Evolutionary conservation across 2,888 invertebrate species (phyloP), one percentile per base, ranked within the genome.

Genomic region (Conops quadrifasciatus): DNA sequence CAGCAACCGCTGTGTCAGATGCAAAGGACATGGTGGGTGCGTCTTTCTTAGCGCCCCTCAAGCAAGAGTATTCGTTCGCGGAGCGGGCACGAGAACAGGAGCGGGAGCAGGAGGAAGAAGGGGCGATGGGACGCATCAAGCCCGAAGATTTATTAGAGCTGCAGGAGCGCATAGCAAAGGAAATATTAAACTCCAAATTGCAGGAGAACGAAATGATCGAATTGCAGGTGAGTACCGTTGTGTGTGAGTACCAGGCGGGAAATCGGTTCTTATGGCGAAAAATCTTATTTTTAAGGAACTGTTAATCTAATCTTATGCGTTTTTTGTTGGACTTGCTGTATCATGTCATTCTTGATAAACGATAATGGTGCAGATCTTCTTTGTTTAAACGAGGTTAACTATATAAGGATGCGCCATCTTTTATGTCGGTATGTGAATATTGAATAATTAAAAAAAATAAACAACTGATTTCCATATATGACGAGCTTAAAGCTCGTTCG

Each of bases 151-250:
- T 86, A 76, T 77, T 85, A 67, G 85, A 86, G 78, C 80, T 86
- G 69, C 85, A 85, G 73, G 83, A 86, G 75, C 85, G 85, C 73
- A 86, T 86, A 69, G 83, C 86, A 73, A 85, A 85, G 78, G 85
- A 86, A 79, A 86, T 86, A 77, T 80, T 85, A 70, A 86, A 85
- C 78, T 85, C 86, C 28, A 86, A 86, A 79, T 79, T 86, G 72
- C 82, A 85, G 75, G 85, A 84, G 78, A 83, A 83, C 74, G 85
- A 85, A 80, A 85, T 85, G 85, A 77, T 84, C 36, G 85, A 85
- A 75, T 76, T 86, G 72, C 85, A 86, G 84, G 86, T 86, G 78
- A 82, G 77, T 28, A 19, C 51, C 21, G 16, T 47, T n/a, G 47
- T 45, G 15, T 24, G n/a, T 0, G 49, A 9, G 9, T 36, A 36